phyloP scores from a whole-genome alignment of 2,888 invertebrate species.

The Pseudococcus longispinus region DNA sequence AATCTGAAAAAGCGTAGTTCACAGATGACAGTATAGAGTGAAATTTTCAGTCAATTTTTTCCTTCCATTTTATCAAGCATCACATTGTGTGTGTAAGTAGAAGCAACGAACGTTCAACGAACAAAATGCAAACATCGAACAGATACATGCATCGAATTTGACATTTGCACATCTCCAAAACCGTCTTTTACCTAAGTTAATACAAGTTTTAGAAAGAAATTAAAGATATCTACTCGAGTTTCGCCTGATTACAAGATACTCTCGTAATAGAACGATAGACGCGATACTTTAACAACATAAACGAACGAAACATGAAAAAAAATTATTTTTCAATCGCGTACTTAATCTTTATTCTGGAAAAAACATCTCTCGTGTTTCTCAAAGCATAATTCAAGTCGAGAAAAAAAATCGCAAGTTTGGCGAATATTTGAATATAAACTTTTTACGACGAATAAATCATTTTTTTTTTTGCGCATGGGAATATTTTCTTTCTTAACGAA shows the following conservation, averaged over 20 bases:
- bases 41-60: slow-evolving; percentile 27
- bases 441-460: neutral
- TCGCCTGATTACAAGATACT: neutral
- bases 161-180: neutral
- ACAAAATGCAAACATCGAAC: slow-evolving; percentile 22
- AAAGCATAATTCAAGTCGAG: neutral
- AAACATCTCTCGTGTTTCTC: neutral
- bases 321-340: neutral
- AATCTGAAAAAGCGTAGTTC: slow-evolving; percentile 42
- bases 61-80: slow-evolving; percentile 14
- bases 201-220: neutral
- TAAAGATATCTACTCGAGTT: neutral
- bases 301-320: neutral
- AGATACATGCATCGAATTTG: slow-evolving; percentile 6
- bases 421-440: neutral
- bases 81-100: slow-evolving; percentile 5
- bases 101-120: slow-evolving; percentile 14
- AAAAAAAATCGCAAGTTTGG: neutral
- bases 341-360: neutral
- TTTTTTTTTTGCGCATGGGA: neutral
- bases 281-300: neutral
- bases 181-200: neutral
- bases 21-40: slow-evolving; percentile 17
- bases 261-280: neutral
- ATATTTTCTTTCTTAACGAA: neutral